Evolutionary conservation across 2,888 invertebrate species (phyloP).

Genomic region (Plagodis pulveraria): DNA sequence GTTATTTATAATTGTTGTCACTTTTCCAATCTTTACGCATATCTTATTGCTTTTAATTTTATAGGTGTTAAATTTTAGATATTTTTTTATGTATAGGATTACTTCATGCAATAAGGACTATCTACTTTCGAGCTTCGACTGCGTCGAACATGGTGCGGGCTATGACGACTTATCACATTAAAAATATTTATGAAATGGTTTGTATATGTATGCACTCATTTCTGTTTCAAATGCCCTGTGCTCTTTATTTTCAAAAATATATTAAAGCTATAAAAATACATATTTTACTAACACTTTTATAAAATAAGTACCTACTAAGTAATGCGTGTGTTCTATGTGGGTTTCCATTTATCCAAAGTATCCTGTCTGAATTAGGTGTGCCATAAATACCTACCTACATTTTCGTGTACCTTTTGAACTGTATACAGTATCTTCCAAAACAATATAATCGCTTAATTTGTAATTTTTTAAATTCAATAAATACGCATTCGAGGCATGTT

Average conservation of each 20-base stretch:
- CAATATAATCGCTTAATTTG: conserved; percentile 13
- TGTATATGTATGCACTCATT: conserved; percentile 1
- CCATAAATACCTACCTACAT: conserved; percentile 24
- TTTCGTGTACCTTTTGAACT: conserved; percentile 10
- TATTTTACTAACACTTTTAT: conserved; percentile 13
- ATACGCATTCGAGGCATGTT: neutral
- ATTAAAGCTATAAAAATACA: neutral
- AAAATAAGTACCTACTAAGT: conserved; percentile 2
- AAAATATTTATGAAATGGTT: neutral
- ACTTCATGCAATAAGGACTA: conserved; percentile 9
- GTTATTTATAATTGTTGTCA: conserved; percentile 62
- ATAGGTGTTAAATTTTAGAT: conserved; percentile 42
- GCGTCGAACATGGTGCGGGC: conserved; percentile 24
- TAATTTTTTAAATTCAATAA: conserved; percentile 3
- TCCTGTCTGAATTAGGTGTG: conserved; percentile 24
- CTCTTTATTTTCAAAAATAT: neutral
- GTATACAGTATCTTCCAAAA: conserved; percentile 5
- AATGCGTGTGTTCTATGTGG: conserved; percentile 3
- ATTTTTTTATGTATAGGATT: conserved; percentile 27
- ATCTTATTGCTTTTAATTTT: conserved; percentile 43
- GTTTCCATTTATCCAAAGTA: conserved; percentile 5
- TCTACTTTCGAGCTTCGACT: conserved; percentile 24
- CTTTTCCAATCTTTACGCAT: conserved; percentile 46
- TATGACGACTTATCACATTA: neutral
- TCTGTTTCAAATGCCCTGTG: conserved; percentile 2